Evolutionary conservation across 2,888 invertebrate genomes (phyloP).

Genomic region (Agrotis ipsilon): DNA sequence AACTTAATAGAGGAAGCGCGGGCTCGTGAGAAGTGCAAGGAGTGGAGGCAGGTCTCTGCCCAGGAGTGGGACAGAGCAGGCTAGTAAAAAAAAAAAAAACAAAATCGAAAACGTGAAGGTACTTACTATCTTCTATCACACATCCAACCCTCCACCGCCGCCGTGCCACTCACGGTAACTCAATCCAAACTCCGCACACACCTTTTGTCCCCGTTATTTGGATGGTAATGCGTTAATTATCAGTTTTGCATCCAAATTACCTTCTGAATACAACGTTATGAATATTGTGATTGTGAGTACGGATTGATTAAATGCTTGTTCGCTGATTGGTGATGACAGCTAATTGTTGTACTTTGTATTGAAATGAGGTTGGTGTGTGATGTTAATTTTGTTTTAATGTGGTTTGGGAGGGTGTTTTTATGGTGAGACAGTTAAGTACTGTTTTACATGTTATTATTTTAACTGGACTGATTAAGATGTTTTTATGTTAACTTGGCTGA

Average conservation of each 20-base stretch:
- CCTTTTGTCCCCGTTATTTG: conserved; percentile 88
- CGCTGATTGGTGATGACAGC: conserved; percentile 71
- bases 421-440: not conserved
- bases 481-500: no score
- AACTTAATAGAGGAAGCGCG: no score
- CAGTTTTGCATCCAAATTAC: conserved; percentile 88
- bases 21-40: no score
- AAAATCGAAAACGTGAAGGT: no score
- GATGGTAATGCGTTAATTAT: conserved; percentile 90
- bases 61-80: no score
- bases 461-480: no score
- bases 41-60: no score
- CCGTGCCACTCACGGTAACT: conserved; percentile 70
- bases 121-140: conserved; percentile 27
- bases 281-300: conserved; percentile 86
- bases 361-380: conserved; percentile 57
- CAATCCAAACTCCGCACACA: conserved; percentile 73
- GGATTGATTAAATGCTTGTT: conserved; percentile 82
- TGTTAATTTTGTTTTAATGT: conserved; percentile 46
- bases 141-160: conserved; percentile 60
- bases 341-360: conserved; percentile 70
- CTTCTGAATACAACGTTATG: conserved; percentile 78
- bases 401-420: conserved; percentile 13
- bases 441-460: no score
- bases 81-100: no score